A percentile compares a stretch with the other conserved stretches of the same genome.
Conservation (phyloP, 2,888 invertebrate genomes). For the Xestia sexstrigata region DNA sequence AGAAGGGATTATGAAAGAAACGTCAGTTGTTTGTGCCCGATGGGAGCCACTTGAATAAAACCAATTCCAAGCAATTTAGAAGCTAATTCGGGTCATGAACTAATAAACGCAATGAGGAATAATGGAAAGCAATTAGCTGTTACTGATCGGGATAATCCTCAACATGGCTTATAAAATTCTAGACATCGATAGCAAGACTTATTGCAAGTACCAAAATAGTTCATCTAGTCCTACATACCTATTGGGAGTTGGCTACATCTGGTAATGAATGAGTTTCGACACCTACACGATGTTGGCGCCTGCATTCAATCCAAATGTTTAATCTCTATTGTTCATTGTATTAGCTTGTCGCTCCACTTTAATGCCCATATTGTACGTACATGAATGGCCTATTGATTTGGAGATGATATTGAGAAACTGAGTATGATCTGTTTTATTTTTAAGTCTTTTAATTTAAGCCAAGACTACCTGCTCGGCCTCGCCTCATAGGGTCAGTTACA, state of each 20-base stretch:
- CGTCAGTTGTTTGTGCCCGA: conserved; percentile 41
- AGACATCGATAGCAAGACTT: conserved; percentile 53
- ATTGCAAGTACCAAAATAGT: conserved; percentile 3
- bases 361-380: conserved; percentile 52
- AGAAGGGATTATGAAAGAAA: conserved; percentile 63
- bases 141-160: conserved; percentile 62
- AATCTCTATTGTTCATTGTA: conserved; percentile 69
- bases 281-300: conserved; percentile 59
- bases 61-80: conserved; percentile 55
- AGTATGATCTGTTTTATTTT: conserved; percentile 34
- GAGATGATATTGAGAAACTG: conserved; percentile 42
- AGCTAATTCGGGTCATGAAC: conserved; percentile 66
- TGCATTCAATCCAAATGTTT: conserved; percentile 61
- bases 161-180: conserved; percentile 60
- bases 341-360: conserved; percentile 50
- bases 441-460: conserved; percentile 61
- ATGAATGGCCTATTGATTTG: conserved; percentile 56
- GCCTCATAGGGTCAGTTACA: conserved; percentile 77
- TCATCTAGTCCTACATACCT: conserved; percentile 35
- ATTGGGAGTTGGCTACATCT: conserved; percentile 43
- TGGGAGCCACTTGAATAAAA: conserved; percentile 61
- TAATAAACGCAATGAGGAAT: conserved; percentile 62
- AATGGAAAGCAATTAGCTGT: conserved; percentile 69
- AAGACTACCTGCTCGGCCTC: conserved; percentile 78
- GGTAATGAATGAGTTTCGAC: conserved; percentile 65